These are phyloP conservation scores for Cheilosia vernalis DNA, from an alignment of 2,888 invertebrate species.

Conservation along the genomic window DNA sequence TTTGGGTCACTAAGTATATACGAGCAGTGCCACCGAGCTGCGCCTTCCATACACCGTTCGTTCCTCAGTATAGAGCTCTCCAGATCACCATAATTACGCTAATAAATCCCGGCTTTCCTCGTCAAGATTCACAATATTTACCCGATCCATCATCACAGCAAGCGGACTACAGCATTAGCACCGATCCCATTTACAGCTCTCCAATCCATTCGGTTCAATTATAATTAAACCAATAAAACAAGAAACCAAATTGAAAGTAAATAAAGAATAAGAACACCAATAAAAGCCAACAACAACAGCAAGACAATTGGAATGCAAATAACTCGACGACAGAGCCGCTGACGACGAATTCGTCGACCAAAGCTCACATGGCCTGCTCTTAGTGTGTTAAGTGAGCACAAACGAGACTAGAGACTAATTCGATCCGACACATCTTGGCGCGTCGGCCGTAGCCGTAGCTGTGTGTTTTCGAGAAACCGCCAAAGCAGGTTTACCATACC, in stretches of 20 bases:
- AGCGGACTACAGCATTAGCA: conserved; percentile 20
- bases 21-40: conserved; percentile 35
- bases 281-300: conserved; percentile 34
- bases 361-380: conserved; percentile 39
- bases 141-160: conserved; percentile 54
- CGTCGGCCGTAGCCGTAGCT: conserved; percentile 38
- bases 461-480: conserved; percentile 60
- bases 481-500: conserved; percentile 66
- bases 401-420: conserved; percentile 73
- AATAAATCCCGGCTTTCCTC: conserved; percentile 47
- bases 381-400: conserved; percentile 69
- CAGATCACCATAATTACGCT: conserved; percentile 53
- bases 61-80: not conserved
- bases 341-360: conserved; percentile 22
- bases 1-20: conserved; percentile 51
- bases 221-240: conserved; percentile 68
- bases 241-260: conserved; percentile 69
- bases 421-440: conserved; percentile 69
- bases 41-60: not conserved
- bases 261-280: conserved; percentile 62
- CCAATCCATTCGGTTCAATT: conserved; percentile 69
- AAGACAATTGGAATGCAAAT: conserved; percentile 72
- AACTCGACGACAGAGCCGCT: conserved; percentile 35
- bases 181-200: conserved; percentile 40
- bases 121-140: conserved; percentile 63